Base-by-base conservation (phyloP, 2,797 vertebrate species). In the Sebastes vulpes region DNA sequence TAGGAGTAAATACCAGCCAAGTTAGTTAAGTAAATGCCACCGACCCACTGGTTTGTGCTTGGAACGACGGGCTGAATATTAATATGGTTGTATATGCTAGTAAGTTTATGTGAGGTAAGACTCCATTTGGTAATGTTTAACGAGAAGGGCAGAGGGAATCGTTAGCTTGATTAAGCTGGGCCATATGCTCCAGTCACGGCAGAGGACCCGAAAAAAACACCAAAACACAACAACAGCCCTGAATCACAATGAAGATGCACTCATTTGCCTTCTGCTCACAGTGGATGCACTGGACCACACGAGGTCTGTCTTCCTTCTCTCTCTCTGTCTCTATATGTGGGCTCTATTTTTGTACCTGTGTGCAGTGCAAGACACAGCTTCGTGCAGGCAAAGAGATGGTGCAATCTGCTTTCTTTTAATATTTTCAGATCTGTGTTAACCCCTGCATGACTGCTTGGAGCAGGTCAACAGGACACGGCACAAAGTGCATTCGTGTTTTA, bases 111-210 rank as follows among this genome's bases (percentile, higher is more conserved):
- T 65, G 63, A 75, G 50, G 50, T 69, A 72, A 70, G 29, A 56
- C 32, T 81, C 20, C 32, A 25, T 79, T 75, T 73, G 59, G 46
- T 80, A 14, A 52, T 75, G 87, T 90, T 91, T 91, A 91, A 90
- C 56, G 52, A 88, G 72, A 87, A 86, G 76, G 78, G 60, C 32
- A 80, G 89, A 82, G 79, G 83, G 87, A 83, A 81, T 91, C 61
- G 83, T 94, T 94, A 89, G 88, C 84, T 92, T 94, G 87, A 93
- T 94, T 93, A 94, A 93, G 86, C 79, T 65, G 63, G 66, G 84
- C 91, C 91, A 91, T 94, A 93, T 94, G 91, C 82, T 87, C 38
- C 60, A 77, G 70, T 83, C 79, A 87, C 72, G 79, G 75, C 25
- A 81, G 86, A 93, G 86, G 73, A 87, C 77, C 78, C 77, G 46